Conservation (phyloP, 2,797 vertebrate genomes). For the Lates japonicus region DNA sequence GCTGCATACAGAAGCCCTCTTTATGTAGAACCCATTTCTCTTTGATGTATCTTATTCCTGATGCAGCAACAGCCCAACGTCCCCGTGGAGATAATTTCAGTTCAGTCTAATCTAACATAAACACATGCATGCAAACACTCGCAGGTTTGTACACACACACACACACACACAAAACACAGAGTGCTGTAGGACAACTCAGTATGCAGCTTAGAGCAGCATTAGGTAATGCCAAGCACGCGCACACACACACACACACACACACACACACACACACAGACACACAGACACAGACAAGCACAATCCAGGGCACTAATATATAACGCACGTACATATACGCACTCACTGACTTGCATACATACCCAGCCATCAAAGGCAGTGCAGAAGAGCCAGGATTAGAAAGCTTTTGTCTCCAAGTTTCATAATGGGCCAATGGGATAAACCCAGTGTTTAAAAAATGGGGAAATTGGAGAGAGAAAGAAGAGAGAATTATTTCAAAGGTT, state of each 20-base stretch:
- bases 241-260: background rate
- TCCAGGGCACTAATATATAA: slow-evolving; percentile 2
- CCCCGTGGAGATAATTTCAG: slow-evolving; percentile 63
- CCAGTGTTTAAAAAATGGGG: slow-evolving; percentile 56
- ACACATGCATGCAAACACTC: slow-evolving; percentile 37
- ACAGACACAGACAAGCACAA: background rate
- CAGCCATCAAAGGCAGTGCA: slow-evolving; percentile 63
- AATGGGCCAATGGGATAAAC: slow-evolving; percentile 63
- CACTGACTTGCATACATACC: slow-evolving; percentile 39
- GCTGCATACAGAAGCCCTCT: slow-evolving; percentile 24
- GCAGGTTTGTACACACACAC: slow-evolving; percentile 30
- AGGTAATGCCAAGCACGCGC: background rate
- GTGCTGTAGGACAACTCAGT: slow-evolving; percentile 39
- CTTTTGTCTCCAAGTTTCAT: slow-evolving; percentile 74
- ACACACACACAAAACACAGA: slow-evolving; percentile 13
- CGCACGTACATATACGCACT: background rate
- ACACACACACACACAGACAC: slow-evolving; percentile 2
- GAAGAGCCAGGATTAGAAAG: slow-evolving; percentile 70
- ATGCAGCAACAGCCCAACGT: slow-evolving; percentile 52
- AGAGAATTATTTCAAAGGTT: slow-evolving; percentile 56
- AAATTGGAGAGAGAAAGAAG: slow-evolving; percentile 31
- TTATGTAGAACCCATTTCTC: slow-evolving; percentile 38
- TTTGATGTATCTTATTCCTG: slow-evolving; percentile 67
- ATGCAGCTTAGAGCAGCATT: slow-evolving; percentile 33
- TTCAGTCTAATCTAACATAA: slow-evolving; percentile 61